Base-by-base conservation (phyloP, 2,888 invertebrate genomes). In the Oasisia sp. region DNA sequence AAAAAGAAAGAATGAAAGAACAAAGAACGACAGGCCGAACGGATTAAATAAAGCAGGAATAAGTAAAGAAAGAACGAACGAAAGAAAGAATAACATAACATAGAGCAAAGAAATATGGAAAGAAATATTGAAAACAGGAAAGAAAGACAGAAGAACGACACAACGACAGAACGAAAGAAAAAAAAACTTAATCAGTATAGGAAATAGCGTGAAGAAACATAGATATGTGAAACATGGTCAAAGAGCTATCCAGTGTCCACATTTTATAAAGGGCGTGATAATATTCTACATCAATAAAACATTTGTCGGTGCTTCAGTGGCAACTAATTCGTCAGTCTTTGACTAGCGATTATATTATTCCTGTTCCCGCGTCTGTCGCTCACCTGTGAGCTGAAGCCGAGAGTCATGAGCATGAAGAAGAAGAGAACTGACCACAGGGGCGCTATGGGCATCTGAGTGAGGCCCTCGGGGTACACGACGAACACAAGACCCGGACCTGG, bases 401-500 rank as follows among this genome's bases (percentile, higher is more conserved):
- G 94, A 0, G 95, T 95, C 56, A 95, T 94, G 91, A 96, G 93
- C 95, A 96, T 95, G 93, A 96, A 95, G 93, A 96, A 96, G 94
- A 96, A 96, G 90, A 96, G 94, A 93, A 95, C 95, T 19, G 95
- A 94, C 95, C 95, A 96, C 32, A 96, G 89, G 8, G 95, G 95
- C 8, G 95, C 94, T 1, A 95, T 94, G 4, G 96, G 96, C 93
- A 96, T 95, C 93, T 94, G 94, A 32, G 95, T 95, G 91, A 95
- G 94, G 12, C 95, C 96, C 93, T 95, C 95, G n/a, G 96, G 95
- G 92, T 95, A 96, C 58, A 95, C 96, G 50, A 96, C 95, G 93
- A 96, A 96, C 11, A 95, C 95, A 89, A 95, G 93, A 27, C 96
- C 96, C 44, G 96, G 95, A 93, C 96, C 96, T 95, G 93, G 56